Evolutionary conservation across 2,888 invertebrate species (phyloP), one percentile per base, ranked within the genome.

Genomic region (Orgyia antiqua): DNA sequence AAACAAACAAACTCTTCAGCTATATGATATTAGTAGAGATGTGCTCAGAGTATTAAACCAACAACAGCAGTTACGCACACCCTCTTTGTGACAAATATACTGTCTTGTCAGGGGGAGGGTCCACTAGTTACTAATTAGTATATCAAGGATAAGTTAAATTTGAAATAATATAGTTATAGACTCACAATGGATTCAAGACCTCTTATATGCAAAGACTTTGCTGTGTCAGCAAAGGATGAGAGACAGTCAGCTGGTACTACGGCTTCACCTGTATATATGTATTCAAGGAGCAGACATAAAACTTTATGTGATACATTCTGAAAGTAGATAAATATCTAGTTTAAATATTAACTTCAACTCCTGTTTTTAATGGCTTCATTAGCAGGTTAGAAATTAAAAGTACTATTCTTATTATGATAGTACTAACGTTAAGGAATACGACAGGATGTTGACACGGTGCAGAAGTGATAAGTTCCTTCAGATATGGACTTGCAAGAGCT

Each of bases 361-460:
- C 7, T 20, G 9, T 6, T 6, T 4, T 4, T n/a, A n/a, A n/a
- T n/a, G n/a, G n/a, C n/a, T n/a, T n/a, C n/a, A n/a, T n/a, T n/a
- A n/a, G n/a, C n/a, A 4, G 15, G 3, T 4, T 15, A 6, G 3
- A 4, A 15, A 6, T 15, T 15, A 15, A 15, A 6, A 15, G 6
- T 15, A 15, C 6, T 3, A 3, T 15, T 15, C 3, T 3, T 15
- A 6, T 6, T 15, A 4, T 6, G 6, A 15, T 4, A 15, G 15
- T 19, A 65, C 73, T 71, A 64, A 87, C 87, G 68, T 87, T 84
- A 0, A 87, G 64, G 55, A 82, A 87, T 37, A 87, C 65, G 10
- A 87, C 71, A 12, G 87, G 87, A 56, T 87, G 86, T 50, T 69
- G 77, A 45, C 80, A 78, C 3, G 83, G 78, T 10, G 79, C 77